Evolutionary conservation across 2,797 vertebrate genomes (phyloP), one percentile per base, ranked within the genome.

Genomic region (Chaenodraco wilsoni): DNA sequence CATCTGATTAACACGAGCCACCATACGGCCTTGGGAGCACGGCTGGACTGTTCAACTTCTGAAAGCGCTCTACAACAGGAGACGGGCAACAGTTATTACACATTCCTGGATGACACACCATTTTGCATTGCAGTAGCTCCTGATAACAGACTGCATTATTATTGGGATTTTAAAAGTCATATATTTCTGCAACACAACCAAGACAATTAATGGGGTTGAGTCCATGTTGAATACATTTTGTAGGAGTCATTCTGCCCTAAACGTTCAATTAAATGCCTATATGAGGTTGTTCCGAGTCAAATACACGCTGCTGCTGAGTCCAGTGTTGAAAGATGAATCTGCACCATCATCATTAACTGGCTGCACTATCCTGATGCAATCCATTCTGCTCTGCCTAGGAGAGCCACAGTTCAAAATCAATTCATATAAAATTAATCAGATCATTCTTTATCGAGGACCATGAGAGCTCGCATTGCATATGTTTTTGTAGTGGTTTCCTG

Each of bases 351-450:
- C 43, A 54, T 16, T 31, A 15, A 10, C 19, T 27, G 21, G 31
- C 56, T 43, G 41, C 72, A 48, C 14, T 16, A 12, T 21, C 43
- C 9, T 14, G 16, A 65, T 10, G 8, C 16, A 27, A 23, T 57
- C 8, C 13, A 64, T 45, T 33, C 19, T 37, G 14, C 11, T 51
- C 17, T 45, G 10, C 16, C 14, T 3, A 46, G 31, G 55, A 49
- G 11, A 64, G 3, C 33, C 6, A 49, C 43, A 41, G 52, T 33
- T 72, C 21, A 67, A 59, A 43, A 65, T 48, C 46, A 17, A 0
- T 65, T 62, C 16, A 59, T 57, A 44, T 41, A 23, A 69, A 56
- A 76, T 65, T 9, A 8, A 68, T 51, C 23, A 4, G 16, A 43
- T 21, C 11, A 27, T 60, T 50, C 59, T 65, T 79, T 27, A 73